Base-by-base conservation (phyloP, 2,797 vertebrate species). In the Sylvilagus floridanus region DNA sequence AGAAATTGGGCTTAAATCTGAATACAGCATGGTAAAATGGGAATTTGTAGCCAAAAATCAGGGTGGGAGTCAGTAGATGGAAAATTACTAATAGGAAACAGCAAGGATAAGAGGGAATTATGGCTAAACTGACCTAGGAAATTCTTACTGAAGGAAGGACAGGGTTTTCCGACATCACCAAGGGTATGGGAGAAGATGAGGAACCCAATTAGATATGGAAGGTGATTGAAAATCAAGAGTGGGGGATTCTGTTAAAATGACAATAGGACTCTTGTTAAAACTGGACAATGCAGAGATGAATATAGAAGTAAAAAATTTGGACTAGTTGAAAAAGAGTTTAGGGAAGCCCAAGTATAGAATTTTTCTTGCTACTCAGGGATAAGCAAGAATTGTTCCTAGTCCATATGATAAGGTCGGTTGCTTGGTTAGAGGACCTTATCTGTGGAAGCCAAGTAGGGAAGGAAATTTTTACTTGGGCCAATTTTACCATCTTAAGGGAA, bases 401-500 rank as follows among this genome's bases (percentile, higher is more conserved):
- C 30, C 77, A n/a, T 16, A 4, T 76, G 82, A 90, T 21, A 69
- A 68, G 30, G 19, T 92, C 5, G 8, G 26, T 32, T 71, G 2
- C 83, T 84, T 92, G 79, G 52, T 35, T 65, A 81, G 21, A 90
- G 12, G n/a, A 63, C 21, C 22, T 86, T 75, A 83, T 57, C 60
- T 92, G 42, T 79, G 52, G 37, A 92, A 95, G 52, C 66, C 75
- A 60, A 94, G 4, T 32, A 26, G n/a, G 32, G 37, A 66, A 14
- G 8, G 42, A 2, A 82, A 85, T 92, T 77, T 85, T 26, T 32
- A 92, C 47, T 72, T 82, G 77, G 75, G 21, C 17, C 62, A 47
- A 47, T 35, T 88, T 84, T 91, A 75, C 52, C 66, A 85, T 77
- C 42, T 82, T 54, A 94, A 90, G 9, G 63, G 63, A 86, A 63